phyloP scores from a whole-genome alignment of 2,113 vertebrate species.

The Grammomys dolichurus region DNA sequence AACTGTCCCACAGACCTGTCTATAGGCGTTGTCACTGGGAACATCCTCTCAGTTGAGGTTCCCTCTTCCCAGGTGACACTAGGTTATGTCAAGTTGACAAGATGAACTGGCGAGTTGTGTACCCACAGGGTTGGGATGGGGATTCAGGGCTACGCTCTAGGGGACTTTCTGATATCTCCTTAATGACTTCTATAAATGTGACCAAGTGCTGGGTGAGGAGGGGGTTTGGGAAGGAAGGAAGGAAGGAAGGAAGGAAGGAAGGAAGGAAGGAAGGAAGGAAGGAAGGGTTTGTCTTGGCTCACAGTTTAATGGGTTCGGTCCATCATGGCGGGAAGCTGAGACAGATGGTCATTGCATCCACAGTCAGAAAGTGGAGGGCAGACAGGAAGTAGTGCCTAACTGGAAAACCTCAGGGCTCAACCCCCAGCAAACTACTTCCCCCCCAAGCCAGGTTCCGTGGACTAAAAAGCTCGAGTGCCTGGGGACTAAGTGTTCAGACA shows the following conservation, averaged over 20 bases:
- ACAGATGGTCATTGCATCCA: not conserved
- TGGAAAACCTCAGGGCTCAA: not conserved
- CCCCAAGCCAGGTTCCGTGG: too few relatives aligned
- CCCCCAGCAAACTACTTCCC: too few relatives aligned
- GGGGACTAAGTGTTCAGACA: not conserved
- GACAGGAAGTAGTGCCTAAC: not conserved
- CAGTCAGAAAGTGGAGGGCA: not conserved
- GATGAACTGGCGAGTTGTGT: not conserved
- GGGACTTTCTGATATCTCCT: not conserved
- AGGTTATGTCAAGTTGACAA: not conserved
- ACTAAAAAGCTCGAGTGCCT: not conserved
- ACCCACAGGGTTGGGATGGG: not conserved
- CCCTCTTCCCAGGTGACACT: not conserved
- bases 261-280: not conserved
- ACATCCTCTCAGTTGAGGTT: not conserved
- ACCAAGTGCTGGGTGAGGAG: not conserved
- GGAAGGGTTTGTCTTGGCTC: not conserved
- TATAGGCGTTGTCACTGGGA: not conserved
- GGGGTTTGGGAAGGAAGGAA: not conserved
- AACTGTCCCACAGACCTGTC: not conserved
- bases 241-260: not conserved
- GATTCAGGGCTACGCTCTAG: not conserved
- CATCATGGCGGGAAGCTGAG: not conserved
- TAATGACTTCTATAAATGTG: not conserved
- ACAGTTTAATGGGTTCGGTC: not conserved